phyloP scores from a whole-genome alignment of 2,113 vertebrate genomes.

The Cygnus buccinator region DNA sequence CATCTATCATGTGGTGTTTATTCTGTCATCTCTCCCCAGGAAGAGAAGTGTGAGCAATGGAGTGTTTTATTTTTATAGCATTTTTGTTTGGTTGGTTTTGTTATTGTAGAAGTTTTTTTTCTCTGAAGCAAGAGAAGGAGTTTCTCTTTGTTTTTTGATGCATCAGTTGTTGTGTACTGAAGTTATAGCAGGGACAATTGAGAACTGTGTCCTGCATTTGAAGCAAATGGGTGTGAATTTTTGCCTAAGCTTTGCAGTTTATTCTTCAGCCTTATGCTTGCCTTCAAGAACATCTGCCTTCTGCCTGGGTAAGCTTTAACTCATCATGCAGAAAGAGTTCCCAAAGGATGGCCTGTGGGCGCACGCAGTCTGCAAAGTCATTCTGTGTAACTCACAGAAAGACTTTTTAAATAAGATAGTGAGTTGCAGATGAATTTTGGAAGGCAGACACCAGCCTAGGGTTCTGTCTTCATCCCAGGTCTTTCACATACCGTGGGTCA shows the following conservation, averaged over 20 bases:
- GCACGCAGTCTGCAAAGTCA: not conserved
- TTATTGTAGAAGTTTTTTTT: not conserved
- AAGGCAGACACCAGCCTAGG: not conserved
- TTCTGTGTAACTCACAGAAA: not conserved
- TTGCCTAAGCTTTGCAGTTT: not conserved
- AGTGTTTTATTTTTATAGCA: conserved; percentile 53
- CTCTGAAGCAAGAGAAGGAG: not conserved
- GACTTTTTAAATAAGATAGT: not conserved
- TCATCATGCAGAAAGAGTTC: not conserved
- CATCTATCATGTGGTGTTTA: conserved; percentile 32
- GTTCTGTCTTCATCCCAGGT: not conserved
- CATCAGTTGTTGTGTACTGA: fast-evolving
- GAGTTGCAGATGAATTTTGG: not conserved
- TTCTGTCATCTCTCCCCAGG: conserved; percentile 50
- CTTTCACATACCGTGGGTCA: not conserved
- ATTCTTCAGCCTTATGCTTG: conserved; percentile 1
- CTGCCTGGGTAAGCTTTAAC: not conserved
- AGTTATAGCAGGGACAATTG: not conserved
- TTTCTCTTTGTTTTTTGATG: not conserved
- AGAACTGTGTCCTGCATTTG: not conserved
- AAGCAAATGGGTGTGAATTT: not conserved
- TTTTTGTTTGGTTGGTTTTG: not conserved
- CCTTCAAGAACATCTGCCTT: conserved; percentile 25
- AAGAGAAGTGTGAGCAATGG: conserved; percentile 25
- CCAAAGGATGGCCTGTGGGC: not conserved